Evolutionary conservation across 2,797 vertebrate genomes (phyloP), one percentile per base, ranked within the genome.

Genomic region (Euphonia xanthogaster): DNA sequence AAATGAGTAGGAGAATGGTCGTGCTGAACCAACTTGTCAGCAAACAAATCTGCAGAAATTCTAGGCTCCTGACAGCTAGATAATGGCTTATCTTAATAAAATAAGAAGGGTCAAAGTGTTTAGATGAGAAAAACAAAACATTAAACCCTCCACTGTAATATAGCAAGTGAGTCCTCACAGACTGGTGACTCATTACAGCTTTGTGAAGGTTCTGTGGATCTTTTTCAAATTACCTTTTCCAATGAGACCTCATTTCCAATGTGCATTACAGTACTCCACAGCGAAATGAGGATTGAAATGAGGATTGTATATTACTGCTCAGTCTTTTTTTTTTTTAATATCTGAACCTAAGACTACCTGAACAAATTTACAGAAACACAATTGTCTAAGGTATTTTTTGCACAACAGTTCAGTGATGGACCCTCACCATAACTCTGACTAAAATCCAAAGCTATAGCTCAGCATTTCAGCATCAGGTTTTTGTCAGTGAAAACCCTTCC

Each of bases 71-170:
- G 90, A 92, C 94, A 96, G 86, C 27, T 85, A 91, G 96, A 94
- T 96, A 97, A 97, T 79, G 95, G 93, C 78, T 97, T 93, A 96
- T 94, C 94, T 96, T 96, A 91, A 97, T 88, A 86, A 95, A 94
- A 96, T 93, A 95, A 97, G 89, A 85, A 96, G 91, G 93, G 93
- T 95, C 86, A 95, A 89, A 96, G 77, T 75, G 65, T 91, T 90
- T 93, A 74, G 81, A 94, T 88, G 90, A 96, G 95, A 91, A 95
- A 96, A 94, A 96, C 88, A 90, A 95, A 96, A 87, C 83, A 86
- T 95, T 96, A 96, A 95, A 93, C 67, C 75, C 83, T 95, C 85
- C 54, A 60, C 1, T 78, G 90, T 86, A 86, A 93, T 89, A 71
- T 57, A 94, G 93, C 80, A 74, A 95, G 94, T n/a, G 74, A 96